Evolutionary conservation across 2,113 vertebrate species (phyloP), one percentile per base, ranked within the genome.

Genomic region (Acrocephalus kingi): DNA sequence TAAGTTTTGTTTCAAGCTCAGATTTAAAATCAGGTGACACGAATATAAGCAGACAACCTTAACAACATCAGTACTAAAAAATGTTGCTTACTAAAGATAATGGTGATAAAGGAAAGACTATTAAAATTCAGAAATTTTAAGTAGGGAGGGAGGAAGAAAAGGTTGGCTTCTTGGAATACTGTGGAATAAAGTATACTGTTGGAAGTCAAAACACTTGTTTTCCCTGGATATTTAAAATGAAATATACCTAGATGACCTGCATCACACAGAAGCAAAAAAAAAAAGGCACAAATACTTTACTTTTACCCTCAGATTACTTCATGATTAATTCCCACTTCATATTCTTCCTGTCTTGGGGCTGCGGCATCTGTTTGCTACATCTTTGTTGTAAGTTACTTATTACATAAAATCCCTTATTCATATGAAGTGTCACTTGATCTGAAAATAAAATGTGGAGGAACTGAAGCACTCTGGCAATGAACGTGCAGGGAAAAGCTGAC

Each of bases 401-500:
- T 63, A 80, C 33, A 79, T 52, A 68, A 69, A 93, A 83, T 30
- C 33, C 28, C 19, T 51, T 37, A 45, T n/a, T 66, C 59, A 31
- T 43, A 45, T 7, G 1, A 80, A 89, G 59, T 3, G 15, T 71
- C 33, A 11, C 45, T 85, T 56, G 9, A 28, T 58, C 87, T 73
- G 62, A 67, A 90, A 88, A 63, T 4, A 48, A 84, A 80, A 85
- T 0, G 1, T 25, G 54, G 46, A 91, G 31, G 48, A 94, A 91
- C 61, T 62, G 52, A 87, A 88, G 52, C 45, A 89, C 19, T 62
- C 56, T 88, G 35, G 35, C 35, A 35, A 83, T 71, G 76, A 88
- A 84, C 54, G 19, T 95, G 78, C 78, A 97, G 97, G 97, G 96
- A 90, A 95, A 97, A 97, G 96, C 84, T 97, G 97, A 98, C 96